Conservation (phyloP, 2,113 vertebrate species). For the Otocyon megalotis region DNA sequence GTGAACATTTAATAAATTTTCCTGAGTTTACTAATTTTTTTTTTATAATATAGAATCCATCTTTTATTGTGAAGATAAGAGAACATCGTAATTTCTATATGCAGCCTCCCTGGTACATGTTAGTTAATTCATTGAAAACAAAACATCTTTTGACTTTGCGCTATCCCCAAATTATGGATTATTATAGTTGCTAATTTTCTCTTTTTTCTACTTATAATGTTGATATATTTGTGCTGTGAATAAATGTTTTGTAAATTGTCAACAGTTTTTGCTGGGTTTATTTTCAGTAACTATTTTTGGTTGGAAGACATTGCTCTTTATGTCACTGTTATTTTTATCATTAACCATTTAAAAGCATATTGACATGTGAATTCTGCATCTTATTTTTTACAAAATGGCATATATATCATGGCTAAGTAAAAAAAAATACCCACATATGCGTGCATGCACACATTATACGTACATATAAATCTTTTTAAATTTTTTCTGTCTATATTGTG, state of each 20-base stretch:
- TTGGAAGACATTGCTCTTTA: background rate
- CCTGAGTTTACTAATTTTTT: slow-evolving; percentile 8
- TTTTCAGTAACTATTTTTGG: slow-evolving; percentile 50
- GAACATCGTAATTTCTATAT: background rate
- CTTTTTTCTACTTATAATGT: slow-evolving; percentile 17
- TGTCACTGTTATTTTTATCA: slow-evolving; percentile 51
- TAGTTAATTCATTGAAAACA: slow-evolving; percentile 16
- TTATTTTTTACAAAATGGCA: slow-evolving; percentile 34
- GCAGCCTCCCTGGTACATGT: background rate
- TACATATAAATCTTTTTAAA: background rate
- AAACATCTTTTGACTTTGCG: background rate
- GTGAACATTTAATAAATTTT: slow-evolving; percentile 49
- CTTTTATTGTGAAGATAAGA: slow-evolving; percentile 50
- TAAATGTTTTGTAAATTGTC: slow-evolving; percentile 52
- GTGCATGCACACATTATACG: background rate
- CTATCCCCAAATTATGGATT: background rate
- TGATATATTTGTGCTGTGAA: slow-evolving; percentile 13
- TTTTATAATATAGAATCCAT: background rate
- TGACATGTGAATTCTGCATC: background rate
- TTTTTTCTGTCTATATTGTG: slow-evolving; percentile 27
- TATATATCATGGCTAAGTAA: background rate
- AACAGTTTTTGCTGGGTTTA: slow-evolving; percentile 7
- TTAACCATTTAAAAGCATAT: slow-evolving; percentile 21
- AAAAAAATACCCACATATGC: background rate
- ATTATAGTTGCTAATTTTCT: slow-evolving; percentile 12